These are phyloP conservation scores for Ranitomeya variabilis DNA, from an alignment of 2,113 vertebrate genomes.

Conservation along the genomic window DNA sequence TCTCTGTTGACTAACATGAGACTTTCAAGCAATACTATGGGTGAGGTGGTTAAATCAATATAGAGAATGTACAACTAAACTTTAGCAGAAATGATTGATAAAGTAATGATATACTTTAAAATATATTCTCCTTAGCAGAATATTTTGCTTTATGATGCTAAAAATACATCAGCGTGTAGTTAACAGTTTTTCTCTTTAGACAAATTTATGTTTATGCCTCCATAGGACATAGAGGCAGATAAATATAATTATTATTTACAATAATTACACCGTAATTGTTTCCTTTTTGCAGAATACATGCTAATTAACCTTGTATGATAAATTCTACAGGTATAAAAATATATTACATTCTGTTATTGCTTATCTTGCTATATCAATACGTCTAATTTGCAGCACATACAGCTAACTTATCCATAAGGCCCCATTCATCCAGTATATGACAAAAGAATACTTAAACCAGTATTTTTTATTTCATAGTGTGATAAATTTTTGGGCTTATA, in stretches of 20 bases:
- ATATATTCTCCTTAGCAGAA: neutral
- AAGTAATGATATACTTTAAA: neutral
- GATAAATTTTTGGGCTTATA: neutral
- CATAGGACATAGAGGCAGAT: too few relatives aligned
- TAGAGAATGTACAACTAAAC: neutral
- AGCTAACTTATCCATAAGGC: too few relatives aligned
- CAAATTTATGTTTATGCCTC: too few relatives aligned
- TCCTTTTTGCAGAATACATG: neutral
- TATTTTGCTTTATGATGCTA: neutral
- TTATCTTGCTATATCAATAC: too few relatives aligned
- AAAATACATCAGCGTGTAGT: neutral
- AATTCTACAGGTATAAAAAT: too few relatives aligned
- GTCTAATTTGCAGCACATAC: too few relatives aligned
- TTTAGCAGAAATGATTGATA: neutral
- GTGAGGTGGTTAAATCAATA: neutral
- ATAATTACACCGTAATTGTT: neutral
- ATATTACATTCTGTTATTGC: too few relatives aligned
- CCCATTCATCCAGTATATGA: too few relatives aligned
- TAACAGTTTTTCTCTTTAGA: neutral
- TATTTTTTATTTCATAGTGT: too few relatives aligned
- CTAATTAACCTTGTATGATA: neutral
- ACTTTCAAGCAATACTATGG: neutral
- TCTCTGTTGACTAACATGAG: too few relatives aligned
- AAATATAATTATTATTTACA: neutral
- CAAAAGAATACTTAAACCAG: too few relatives aligned